These are phyloP conservation scores for Corticium candelabrum DNA, from an alignment of 37 sponge, comb jelly and placozoan genomes.

Conservation along the genomic window DNA sequence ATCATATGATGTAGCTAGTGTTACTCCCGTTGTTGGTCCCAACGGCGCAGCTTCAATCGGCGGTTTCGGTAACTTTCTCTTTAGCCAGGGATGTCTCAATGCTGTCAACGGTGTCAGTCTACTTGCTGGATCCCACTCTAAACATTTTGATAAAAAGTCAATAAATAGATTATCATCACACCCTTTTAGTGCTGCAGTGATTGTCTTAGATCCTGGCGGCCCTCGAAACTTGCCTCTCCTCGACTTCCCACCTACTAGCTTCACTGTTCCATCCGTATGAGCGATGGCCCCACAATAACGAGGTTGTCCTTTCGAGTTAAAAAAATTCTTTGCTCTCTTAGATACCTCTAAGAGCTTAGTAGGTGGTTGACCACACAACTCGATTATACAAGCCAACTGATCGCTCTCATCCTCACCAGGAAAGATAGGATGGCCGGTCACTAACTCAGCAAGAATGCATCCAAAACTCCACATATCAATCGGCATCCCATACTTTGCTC, in stretches of 20 bases:
- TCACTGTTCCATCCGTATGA: conserved; percentile 55
- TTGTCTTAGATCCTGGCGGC: conserved; percentile 71
- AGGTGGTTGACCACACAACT: conserved; percentile 79
- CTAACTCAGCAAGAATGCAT: conserved; percentile 85
- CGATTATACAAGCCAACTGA: conserved; percentile 88
- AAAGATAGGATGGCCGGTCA: conserved; percentile 87
- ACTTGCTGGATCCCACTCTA: conserved; percentile 56
- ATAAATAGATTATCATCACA: conserved; percentile 77
- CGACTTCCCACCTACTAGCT: conserved; percentile 61
- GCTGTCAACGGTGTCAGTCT: conserved; percentile 67
- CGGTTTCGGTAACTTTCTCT: conserved; percentile 24
- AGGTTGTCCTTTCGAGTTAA: conserved; percentile 68
- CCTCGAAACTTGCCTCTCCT: conserved; percentile 77
- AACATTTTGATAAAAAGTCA: conserved; percentile 61
- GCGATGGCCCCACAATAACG: conserved; percentile 43
- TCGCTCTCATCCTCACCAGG: conserved; percentile 91
- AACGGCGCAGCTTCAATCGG: conserved; percentile 24
- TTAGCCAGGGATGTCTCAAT: conserved; percentile 70
- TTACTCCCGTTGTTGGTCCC: conserved; percentile 28
- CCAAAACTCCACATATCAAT: conserved; percentile 99
- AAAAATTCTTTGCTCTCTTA: conserved; percentile 61
- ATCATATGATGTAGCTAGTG: conserved; percentile 15
- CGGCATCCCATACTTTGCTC: conserved; percentile 88
- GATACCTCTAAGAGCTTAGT: conserved; percentile 57
- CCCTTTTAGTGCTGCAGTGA: conserved; percentile 75